A percentile compares a stretch with the other conserved stretches of the same genome.
Evolutionary conservation across 2,888 invertebrate genomes (phyloP).

Genomic region (Argyresthia goedartella): DNA sequence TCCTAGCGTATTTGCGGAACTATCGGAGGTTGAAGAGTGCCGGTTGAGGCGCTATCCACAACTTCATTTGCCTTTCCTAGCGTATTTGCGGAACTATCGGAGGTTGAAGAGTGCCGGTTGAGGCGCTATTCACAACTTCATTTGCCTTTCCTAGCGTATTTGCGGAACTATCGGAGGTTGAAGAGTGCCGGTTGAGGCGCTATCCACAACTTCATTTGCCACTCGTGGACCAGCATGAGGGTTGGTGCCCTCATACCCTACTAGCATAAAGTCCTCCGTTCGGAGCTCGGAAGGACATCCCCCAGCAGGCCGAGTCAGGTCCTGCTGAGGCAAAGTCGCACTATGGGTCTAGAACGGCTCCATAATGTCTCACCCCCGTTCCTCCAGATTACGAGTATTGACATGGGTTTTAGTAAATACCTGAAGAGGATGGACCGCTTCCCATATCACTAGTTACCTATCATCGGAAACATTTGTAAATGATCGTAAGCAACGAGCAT

Average conservation of each 20-base stretch:
- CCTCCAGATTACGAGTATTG: neutral
- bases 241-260: slow-evolving; percentile 8
- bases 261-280: slow-evolving; percentile 9
- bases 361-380: neutral
- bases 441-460: neutral
- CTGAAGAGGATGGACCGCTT: neutral
- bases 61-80: no score
- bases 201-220: neutral
- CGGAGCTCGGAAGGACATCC: slow-evolving; percentile 7
- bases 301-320: slow-evolving; percentile 2
- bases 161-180: no score
- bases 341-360: neutral
- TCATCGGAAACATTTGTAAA: neutral
- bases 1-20: no score
- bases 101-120: no score
- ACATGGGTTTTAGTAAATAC: neutral
- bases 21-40: no score
- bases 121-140: no score
- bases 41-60: no score
- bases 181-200: no score
- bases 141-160: no score
- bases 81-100: no score
- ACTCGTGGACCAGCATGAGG: slow-evolving; percentile 6
- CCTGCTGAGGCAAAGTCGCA: neutral
- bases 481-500: no score